Percentiles rank a stretch among this genome's conserved stretches.
These are phyloP conservation scores for Drosophila melanica DNA, from an alignment of 1,140 invertebrate species.

Conservation along the genomic window DNA sequence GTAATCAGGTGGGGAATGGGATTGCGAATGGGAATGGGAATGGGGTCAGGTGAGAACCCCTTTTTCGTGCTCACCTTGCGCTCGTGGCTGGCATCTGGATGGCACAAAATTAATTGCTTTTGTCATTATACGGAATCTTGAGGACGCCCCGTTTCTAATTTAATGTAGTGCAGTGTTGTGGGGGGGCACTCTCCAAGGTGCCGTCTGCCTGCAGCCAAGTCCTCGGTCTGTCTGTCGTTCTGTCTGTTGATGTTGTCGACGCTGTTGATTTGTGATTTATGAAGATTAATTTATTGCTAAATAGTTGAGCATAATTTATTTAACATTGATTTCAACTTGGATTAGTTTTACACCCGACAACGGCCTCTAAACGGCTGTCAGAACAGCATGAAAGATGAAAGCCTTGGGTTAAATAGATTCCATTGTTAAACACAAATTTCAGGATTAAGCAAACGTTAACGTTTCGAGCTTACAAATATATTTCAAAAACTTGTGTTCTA, in stretches of 20 bases:
- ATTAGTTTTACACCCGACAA: conserved; percentile 50
- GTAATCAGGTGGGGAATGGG: conserved; percentile 61
- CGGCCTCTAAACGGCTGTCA: conserved; percentile 15
- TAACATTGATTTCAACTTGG: conserved; percentile 73
- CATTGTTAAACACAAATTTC: background rate
- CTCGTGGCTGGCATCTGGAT: conserved; percentile 55
- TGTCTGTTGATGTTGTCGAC: conserved; percentile 45
- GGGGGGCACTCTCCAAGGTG: conserved; percentile 48
- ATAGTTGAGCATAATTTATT: conserved; percentile 80
- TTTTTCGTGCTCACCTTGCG: conserved; percentile 55
- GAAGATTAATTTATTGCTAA: conserved; percentile 84
- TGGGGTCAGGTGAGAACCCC: conserved; percentile 21
- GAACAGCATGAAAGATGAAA: background rate
- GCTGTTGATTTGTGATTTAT: conserved; percentile 83
- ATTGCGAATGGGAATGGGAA: background rate
- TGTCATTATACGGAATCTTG: conserved; percentile 84
- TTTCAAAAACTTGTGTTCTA: too few relatives aligned
- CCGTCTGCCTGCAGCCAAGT: conserved; percentile 8
- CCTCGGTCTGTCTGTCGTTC: conserved; percentile 6
- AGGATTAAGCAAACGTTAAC: too few relatives aligned
- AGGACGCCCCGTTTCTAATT: conserved; percentile 80
- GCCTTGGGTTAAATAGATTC: background rate
- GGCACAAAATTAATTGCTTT: conserved; percentile 84
- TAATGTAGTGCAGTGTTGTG: conserved; percentile 67
- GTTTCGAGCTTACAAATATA: too few relatives aligned